These are phyloP conservation scores for Chromis chromis DNA, from an alignment of 2,797 vertebrate species.

Conservation along the genomic window DNA sequence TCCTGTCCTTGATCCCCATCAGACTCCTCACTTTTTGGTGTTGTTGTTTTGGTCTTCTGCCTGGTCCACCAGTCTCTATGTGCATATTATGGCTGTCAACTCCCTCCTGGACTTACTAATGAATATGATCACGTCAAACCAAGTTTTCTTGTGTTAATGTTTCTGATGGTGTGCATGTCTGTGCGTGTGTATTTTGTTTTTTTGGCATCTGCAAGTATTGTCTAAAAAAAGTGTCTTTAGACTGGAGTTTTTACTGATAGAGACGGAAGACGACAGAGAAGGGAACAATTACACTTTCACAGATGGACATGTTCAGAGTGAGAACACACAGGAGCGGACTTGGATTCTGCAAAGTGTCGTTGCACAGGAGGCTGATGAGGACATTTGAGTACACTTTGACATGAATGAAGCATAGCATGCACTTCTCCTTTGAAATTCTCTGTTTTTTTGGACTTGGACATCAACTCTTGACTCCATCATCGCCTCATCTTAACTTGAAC, in stretches of 20 bases:
- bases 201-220: slow-evolving; percentile 47
- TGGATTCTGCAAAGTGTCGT: slow-evolving; percentile 37
- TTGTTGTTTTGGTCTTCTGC: slow-evolving; percentile 67
- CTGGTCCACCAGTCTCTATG: slow-evolving; percentile 74
- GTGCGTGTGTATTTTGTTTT: slow-evolving; percentile 45
- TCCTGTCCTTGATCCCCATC: slow-evolving; percentile 17
- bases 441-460: slow-evolving; percentile 25
- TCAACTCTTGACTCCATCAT: slow-evolving; percentile 25
- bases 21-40: slow-evolving; percentile 44
- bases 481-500: slow-evolving; percentile 24
- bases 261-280: slow-evolving; percentile 32
- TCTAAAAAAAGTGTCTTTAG: slow-evolving; percentile 55
- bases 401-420: slow-evolving; percentile 33
- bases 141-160: slow-evolving; percentile 55
- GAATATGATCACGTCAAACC: slow-evolving; percentile 55
- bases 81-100: slow-evolving; percentile 69
- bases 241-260: slow-evolving; percentile 36
- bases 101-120: slow-evolving; percentile 49
- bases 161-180: slow-evolving; percentile 57
- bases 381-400: slow-evolving; percentile 20
- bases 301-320: slow-evolving; percentile 24
- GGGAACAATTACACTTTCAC: slow-evolving; percentile 12
- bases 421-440: slow-evolving; percentile 25
- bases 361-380: slow-evolving; percentile 24
- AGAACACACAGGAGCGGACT: slow-evolving; percentile 27